These are phyloP conservation scores for Nineta flava DNA, from an alignment of 2,888 invertebrate genomes.

Conservation along the genomic window DNA sequence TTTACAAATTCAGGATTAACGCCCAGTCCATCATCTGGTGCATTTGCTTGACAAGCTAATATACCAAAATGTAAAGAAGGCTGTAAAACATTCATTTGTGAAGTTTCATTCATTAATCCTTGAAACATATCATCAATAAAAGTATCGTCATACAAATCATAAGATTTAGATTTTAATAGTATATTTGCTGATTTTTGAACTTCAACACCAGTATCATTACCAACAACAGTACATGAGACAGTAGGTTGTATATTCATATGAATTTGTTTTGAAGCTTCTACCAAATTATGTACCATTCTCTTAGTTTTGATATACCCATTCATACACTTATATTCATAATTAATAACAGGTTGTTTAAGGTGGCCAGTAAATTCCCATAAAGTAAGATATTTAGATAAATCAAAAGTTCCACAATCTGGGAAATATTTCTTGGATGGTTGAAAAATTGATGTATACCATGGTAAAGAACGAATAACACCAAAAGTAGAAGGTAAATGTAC, in stretches of 20 bases:
- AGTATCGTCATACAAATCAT: not conserved
- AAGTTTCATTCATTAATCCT: not conserved
- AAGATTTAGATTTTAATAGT: not conserved
- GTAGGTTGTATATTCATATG: not conserved
- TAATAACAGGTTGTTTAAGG: not conserved
- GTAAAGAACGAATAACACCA: not conserved
- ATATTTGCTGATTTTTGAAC: not conserved
- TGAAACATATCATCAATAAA: not conserved
- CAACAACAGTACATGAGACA: not conserved
- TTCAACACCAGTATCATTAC: not conserved
- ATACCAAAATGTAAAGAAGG: not conserved
- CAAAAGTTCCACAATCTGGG: not conserved
- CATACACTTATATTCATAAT: not conserved
- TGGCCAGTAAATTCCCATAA: not conserved
- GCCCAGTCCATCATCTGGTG: not conserved
- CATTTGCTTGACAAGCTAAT: not conserved
- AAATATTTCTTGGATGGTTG: not conserved
- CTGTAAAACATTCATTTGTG: not conserved
- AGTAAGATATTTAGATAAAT: not conserved
- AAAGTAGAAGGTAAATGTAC: not conserved
- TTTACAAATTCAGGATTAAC: not conserved
- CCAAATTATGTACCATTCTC: not conserved
- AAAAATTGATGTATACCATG: not conserved
- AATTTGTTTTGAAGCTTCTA: not conserved
- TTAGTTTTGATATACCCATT: not conserved